Conservation (phyloP, 2,888 invertebrate genomes). For the Sthenelais limicola region DNA sequence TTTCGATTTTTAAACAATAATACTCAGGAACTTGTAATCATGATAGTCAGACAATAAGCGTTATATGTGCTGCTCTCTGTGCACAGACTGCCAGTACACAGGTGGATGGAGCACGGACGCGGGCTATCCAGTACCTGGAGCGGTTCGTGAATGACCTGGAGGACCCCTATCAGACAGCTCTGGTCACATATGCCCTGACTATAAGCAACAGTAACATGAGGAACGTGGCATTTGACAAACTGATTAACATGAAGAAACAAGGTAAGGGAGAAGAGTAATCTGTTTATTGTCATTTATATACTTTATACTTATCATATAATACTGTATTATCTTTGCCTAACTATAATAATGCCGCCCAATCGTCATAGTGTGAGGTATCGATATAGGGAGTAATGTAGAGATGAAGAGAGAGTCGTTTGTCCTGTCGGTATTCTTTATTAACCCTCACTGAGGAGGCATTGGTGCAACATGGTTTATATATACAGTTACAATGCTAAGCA, state of each 20-base stretch:
- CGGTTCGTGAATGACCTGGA: conserved; percentile 81
- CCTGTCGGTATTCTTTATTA: too few relatives aligned
- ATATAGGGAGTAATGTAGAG: too few relatives aligned
- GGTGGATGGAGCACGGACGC: conserved; percentile 41
- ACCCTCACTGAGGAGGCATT: too few relatives aligned
- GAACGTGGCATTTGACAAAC: conserved; percentile 15
- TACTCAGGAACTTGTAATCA: too few relatives aligned
- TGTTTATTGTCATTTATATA: background rate
- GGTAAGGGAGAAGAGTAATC: too few relatives aligned
- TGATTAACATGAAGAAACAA: conserved; percentile 5
- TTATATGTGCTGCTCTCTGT: too few relatives aligned
- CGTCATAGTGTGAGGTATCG: too few relatives aligned
- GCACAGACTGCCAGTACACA: conserved; percentile 58
- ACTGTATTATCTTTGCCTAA: background rate
- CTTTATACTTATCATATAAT: background rate
- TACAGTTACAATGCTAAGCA: too few relatives aligned
- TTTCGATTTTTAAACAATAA: too few relatives aligned
- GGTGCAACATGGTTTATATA: too few relatives aligned
- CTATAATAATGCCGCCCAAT: background rate
- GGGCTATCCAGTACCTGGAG: conserved; percentile 80
- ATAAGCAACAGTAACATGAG: conserved; percentile 73
- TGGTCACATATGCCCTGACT: conserved; percentile 89
- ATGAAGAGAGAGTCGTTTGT: too few relatives aligned
- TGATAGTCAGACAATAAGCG: too few relatives aligned
- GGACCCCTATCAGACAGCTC: conserved; percentile 86